Conservation (phyloP, 2,888 invertebrate species). For the Candidula unifasciata region DNA sequence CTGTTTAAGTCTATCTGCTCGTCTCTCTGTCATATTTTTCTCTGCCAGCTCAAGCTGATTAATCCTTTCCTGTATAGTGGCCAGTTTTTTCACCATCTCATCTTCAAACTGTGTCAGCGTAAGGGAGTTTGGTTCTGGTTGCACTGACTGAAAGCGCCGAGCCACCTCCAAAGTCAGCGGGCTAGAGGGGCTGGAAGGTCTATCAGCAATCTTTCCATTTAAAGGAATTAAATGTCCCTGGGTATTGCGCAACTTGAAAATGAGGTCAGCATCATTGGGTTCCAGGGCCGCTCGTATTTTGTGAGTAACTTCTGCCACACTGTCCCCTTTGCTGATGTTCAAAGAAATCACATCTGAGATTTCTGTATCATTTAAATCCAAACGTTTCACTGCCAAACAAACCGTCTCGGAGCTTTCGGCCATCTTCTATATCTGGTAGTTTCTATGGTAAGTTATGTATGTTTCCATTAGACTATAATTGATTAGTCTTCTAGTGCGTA, state of each 20-base stretch:
- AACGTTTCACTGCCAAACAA: constrained; percentile 37
- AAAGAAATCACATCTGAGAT: constrained; percentile 36
- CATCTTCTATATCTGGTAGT: constrained; percentile 23
- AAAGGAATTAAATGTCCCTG: constrained; percentile 55
- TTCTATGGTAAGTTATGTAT: not conserved
- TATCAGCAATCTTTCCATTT: constrained; percentile 55
- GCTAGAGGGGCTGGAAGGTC: constrained; percentile 25
- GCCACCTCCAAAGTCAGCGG: too few relatives aligned
- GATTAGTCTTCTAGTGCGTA: too few relatives aligned
- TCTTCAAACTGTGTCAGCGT: constrained; percentile 56
- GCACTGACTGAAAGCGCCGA: constrained; percentile 58
- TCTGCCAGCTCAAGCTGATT: constrained; percentile 63
- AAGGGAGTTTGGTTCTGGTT: constrained; percentile 58
- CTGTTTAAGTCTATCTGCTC: constrained; percentile 64
- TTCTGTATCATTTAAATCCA: constrained; percentile 40
- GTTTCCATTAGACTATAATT: too few relatives aligned
- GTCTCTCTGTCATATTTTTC: constrained; percentile 62
- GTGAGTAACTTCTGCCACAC: constrained; percentile 42
- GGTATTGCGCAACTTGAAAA: constrained; percentile 53
- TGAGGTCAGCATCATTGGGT: constrained; percentile 35
- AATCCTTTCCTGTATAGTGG: constrained; percentile 55
- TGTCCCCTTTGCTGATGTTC: constrained; percentile 32
- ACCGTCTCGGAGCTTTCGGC: constrained; percentile 23
- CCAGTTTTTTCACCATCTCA: constrained; percentile 56
- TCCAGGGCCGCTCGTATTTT: constrained; percentile 21